Percentiles rank a stretch among this genome's conserved stretches.
phyloP scores from a whole-genome alignment of 2,888 invertebrate species.

The Dermolepida albohirtum region DNA sequence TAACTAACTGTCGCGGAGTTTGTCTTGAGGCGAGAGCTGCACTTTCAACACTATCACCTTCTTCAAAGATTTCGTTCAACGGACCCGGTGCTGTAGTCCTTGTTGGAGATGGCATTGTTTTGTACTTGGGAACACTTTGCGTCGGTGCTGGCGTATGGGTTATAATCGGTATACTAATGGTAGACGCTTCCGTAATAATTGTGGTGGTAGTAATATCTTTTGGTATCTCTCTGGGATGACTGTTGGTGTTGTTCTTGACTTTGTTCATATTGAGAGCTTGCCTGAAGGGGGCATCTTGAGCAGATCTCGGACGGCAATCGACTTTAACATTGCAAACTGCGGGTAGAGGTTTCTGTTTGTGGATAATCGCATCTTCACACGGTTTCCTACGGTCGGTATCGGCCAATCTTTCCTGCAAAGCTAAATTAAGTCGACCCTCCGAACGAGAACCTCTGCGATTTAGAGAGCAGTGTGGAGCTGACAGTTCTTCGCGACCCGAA shows the following conservation, averaged over 20 bases:
- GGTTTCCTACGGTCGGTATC: slow-evolving; percentile 69
- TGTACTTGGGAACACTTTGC: slow-evolving; percentile 66
- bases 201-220: slow-evolving; percentile 61
- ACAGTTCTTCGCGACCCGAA: slow-evolving; percentile 70
- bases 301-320: slow-evolving; percentile 47
- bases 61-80: slow-evolving; percentile 78
- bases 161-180: slow-evolving; percentile 68
- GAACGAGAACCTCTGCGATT: slow-evolving; percentile 82
- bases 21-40: slow-evolving; percentile 45
- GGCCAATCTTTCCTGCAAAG: slow-evolving; percentile 73
- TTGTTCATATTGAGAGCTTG: slow-evolving; percentile 54
- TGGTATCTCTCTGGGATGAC: slow-evolving; percentile 13
- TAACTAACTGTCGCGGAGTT: slow-evolving; percentile 58
- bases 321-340: slow-evolving; percentile 46
- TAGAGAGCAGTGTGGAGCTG: slow-evolving; percentile 66
- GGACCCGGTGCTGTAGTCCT: slow-evolving; percentile 61
- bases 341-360: slow-evolving; percentile 32
- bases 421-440: slow-evolving; percentile 81
- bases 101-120: slow-evolving; percentile 72
- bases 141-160: slow-evolving; percentile 58
- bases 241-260: slow-evolving; percentile 60
- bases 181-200: slow-evolving; percentile 68
- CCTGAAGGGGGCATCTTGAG: slow-evolving; percentile 57
- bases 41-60: slow-evolving; percentile 65
- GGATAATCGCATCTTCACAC: slow-evolving; percentile 26